Percentiles rank a stretch among this genome's conserved stretches.
Evolutionary conservation across 2,797 vertebrate genomes (phyloP).

Genomic region (Falco novaeseelandiae): DNA sequence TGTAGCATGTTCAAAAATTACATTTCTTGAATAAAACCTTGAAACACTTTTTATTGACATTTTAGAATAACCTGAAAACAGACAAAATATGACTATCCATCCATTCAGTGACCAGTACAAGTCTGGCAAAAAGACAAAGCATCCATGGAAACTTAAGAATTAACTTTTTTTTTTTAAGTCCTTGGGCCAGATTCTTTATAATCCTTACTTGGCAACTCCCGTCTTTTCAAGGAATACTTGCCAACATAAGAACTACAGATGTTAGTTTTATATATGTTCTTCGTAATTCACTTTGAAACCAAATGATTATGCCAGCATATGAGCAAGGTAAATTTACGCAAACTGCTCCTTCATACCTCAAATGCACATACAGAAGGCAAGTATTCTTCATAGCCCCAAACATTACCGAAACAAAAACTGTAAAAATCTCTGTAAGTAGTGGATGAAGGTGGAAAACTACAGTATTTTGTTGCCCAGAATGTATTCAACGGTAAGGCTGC

Average conservation of each 20-base stretch:
- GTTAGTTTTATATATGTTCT: constrained; percentile 23
- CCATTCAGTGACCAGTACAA: constrained; percentile 21
- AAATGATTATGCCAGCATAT: constrained; percentile 23
- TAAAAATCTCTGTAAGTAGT: constrained; percentile 71
- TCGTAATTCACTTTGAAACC: constrained; percentile 12
- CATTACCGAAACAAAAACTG: constrained; percentile 65
- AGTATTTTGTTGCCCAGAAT: constrained; percentile 66
- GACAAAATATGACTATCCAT: constrained; percentile 28
- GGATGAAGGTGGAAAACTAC: constrained; percentile 71
- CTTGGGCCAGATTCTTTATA: neutral
- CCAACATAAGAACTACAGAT: neutral
- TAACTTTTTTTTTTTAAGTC: neutral
- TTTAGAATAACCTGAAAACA: constrained; percentile 55
- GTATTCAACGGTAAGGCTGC: constrained; percentile 81
- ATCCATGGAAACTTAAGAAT: constrained; percentile 11
- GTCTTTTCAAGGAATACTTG: neutral
- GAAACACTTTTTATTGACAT: constrained; percentile 49
- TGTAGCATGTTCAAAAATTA: constrained; percentile 18
- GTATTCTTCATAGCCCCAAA: constrained; percentile 55
- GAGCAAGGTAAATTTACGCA: constrained; percentile 53
- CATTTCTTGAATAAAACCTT: constrained; percentile 48
- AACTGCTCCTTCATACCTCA: constrained; percentile 64
- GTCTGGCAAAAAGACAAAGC: constrained; percentile 55
- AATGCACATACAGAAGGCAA: constrained; percentile 48
- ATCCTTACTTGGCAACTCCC: constrained; percentile 37